Percentiles rank a stretch among this genome's conserved stretches.
Evolutionary conservation across 2,888 invertebrate genomes (phyloP).

Genomic region (Pterostichus madidus): DNA sequence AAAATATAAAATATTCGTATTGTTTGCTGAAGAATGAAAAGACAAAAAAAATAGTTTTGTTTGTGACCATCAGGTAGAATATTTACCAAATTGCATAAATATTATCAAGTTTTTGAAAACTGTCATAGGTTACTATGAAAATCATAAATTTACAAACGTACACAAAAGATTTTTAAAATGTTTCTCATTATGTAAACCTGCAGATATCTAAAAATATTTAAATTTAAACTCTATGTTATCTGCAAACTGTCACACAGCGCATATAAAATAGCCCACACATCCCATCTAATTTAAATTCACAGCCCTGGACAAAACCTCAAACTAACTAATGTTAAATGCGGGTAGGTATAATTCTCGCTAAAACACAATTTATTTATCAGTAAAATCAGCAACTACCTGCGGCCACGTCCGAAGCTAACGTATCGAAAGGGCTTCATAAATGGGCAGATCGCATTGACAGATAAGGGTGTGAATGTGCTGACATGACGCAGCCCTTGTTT

Average conservation of each 20-base stretch:
- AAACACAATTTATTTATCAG: constrained; percentile 2
- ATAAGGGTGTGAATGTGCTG: constrained; percentile 60
- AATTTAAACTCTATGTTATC: background rate
- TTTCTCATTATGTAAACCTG: no score
- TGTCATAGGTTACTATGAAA: no score
- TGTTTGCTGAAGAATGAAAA: no score
- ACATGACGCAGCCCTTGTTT: constrained; percentile 54
- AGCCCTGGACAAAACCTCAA: background rate
- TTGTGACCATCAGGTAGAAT: no score
- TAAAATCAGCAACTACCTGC: background rate
- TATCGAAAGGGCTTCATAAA: constrained; percentile 46
- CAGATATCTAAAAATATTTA: no score
- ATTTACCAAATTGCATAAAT: no score
- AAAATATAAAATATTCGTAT: no score
- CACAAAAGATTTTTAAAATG: no score
- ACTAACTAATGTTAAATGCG: background rate
- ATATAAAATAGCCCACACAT: background rate
- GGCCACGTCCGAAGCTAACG: background rate
- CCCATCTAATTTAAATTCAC: constrained; percentile 7
- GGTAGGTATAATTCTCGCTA: background rate
- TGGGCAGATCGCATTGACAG: constrained; percentile 44
- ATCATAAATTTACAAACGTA: no score
- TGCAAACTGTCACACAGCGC: background rate
- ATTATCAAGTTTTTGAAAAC: no score
- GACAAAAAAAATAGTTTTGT: no score